Conservation (phyloP, 2,888 invertebrate genomes). For the Drosophila cracens region DNA sequence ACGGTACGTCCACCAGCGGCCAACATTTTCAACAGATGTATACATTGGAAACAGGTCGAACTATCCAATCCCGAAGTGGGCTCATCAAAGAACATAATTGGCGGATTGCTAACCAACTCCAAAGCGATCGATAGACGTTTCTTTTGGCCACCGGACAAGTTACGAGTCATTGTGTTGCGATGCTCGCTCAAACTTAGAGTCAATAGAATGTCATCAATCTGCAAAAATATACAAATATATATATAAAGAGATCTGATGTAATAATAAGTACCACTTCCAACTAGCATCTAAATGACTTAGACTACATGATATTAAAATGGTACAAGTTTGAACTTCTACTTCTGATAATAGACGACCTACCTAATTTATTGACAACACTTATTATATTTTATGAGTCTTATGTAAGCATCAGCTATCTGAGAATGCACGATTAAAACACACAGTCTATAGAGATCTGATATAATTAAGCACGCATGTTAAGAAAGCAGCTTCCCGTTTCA, state of each 20-base stretch:
- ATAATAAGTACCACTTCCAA: neutral
- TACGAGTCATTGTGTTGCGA: slow-evolving; percentile 94
- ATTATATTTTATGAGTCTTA: neutral
- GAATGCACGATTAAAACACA: neutral
- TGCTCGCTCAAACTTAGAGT: slow-evolving; percentile 95
- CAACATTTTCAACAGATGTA: slow-evolving; percentile 93
- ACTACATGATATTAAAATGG: neutral
- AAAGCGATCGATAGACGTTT: slow-evolving; percentile 97
- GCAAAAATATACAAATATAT: slow-evolving; percentile 47
- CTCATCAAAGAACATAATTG: slow-evolving; percentile 99
- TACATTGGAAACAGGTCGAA: slow-evolving; percentile 97
- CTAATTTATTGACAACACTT: neutral
- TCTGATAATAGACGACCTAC: neutral
- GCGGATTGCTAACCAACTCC: slow-evolving; percentile 97
- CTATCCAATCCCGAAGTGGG: slow-evolving; percentile 98
- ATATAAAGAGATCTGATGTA: neutral
- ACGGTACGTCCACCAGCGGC: slow-evolving; percentile 96
- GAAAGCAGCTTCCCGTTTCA: neutral
- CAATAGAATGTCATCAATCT: slow-evolving; percentile 97
- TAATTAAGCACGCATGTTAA: neutral
- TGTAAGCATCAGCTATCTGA: neutral
- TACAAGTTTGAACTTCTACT: neutral
- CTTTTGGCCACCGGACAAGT: slow-evolving; percentile 97
- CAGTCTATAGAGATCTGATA: neutral
- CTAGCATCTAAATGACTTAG: neutral